phyloP scores from a whole-genome alignment of 2,113 vertebrate species.

The Drymodes brunneopygia region DNA sequence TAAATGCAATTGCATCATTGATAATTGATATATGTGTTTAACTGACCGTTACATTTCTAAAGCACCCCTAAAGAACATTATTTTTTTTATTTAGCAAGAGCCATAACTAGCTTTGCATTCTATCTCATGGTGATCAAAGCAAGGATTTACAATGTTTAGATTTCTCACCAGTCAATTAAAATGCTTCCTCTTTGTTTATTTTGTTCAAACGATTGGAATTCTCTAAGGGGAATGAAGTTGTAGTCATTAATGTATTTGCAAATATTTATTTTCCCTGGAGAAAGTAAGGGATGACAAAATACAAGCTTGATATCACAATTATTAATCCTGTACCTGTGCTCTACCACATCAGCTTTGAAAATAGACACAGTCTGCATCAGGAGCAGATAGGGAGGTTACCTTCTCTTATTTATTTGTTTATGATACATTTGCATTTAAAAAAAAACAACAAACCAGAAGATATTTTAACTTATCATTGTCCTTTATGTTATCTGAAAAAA shows the following conservation, averaged over 20 bases:
- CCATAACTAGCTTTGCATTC: background rate
- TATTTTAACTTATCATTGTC: background rate
- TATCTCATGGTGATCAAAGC: background rate
- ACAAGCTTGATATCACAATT: background rate
- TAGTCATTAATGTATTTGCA: background rate
- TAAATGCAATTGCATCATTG: background rate
- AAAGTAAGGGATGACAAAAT: background rate
- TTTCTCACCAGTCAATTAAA: constrained; percentile 23
- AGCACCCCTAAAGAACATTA: background rate
- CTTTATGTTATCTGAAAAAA: background rate
- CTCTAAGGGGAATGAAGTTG: background rate
- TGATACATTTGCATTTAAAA: background rate
- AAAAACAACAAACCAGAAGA: background rate
- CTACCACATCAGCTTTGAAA: background rate
- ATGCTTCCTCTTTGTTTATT: background rate
- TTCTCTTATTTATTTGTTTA: background rate
- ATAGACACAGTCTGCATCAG: background rate
- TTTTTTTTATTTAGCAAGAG: background rate
- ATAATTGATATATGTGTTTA: background rate
- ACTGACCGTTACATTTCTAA: background rate
- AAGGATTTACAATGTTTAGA: constrained; percentile 23
- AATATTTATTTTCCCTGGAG: constrained; percentile 2
- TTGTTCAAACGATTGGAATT: background rate
- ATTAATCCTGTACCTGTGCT: background rate
- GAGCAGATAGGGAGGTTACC: background rate